Conservation (phyloP, 2,113 vertebrate species). For the Psilopogon haemacephalus region DNA sequence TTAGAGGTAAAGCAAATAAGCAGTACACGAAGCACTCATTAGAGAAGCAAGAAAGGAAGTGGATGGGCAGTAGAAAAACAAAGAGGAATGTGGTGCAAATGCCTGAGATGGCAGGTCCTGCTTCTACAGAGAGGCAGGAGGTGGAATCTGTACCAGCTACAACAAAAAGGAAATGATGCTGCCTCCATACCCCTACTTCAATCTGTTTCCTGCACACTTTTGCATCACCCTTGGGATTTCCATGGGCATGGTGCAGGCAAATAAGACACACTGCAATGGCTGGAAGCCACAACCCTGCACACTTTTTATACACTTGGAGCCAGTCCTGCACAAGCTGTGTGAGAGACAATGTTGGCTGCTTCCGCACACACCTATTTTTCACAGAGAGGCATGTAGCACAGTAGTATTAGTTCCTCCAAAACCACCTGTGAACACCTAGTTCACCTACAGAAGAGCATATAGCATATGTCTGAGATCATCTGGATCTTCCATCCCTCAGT, state of each 20-base stretch:
- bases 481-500: background rate
- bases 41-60: background rate
- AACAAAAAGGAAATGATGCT: background rate
- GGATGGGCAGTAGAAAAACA: background rate
- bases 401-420: background rate
- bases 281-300: background rate
- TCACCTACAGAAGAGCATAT: accelerated
- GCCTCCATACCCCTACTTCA: background rate
- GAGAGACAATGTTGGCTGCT: background rate
- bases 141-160: background rate
- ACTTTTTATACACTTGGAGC: background rate
- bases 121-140: background rate
- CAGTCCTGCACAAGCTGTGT: background rate
- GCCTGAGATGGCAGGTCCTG: background rate
- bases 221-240: background rate
- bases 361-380: background rate
- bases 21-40: background rate
- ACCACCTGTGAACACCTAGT: background rate
- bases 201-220: background rate
- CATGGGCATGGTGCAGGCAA: accelerated
- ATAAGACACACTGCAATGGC: background rate
- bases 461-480: background rate
- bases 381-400: background rate
- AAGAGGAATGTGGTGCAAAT: background rate
- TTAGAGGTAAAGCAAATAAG: background rate